Percentiles rank a stretch among this genome's conserved stretches.
Conservation (phyloP, 2,797 vertebrate species). For the Notolepis coatsorum region DNA sequence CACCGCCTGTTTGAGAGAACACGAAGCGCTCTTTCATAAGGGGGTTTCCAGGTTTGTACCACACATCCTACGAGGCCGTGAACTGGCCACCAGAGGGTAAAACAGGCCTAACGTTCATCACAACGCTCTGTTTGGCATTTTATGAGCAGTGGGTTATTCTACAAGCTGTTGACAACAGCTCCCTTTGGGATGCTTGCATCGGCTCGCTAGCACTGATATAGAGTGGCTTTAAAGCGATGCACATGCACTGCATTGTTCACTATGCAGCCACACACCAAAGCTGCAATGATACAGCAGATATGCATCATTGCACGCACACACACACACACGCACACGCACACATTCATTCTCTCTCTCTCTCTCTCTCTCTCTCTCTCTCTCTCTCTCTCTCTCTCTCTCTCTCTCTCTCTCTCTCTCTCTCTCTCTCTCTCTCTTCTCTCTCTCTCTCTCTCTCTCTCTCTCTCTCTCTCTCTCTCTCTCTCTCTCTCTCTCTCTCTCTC, state of each 20-base stretch:
- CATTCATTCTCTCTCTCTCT: slow-evolving; percentile 6
- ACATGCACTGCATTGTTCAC: slow-evolving; percentile 17
- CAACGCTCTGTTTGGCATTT: slow-evolving; percentile 14
- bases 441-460: no score
- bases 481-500: no score
- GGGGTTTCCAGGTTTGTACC: not conserved
- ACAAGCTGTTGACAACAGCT: slow-evolving; percentile 16
- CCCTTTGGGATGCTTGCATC: not conserved
- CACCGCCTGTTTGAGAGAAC: no score
- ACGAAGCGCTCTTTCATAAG: not conserved
- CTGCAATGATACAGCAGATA: not conserved
- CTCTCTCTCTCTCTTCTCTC: slow-evolving; percentile 25
- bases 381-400: slow-evolving; percentile 23
- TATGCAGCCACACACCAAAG: slow-evolving; percentile 3
- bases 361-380: slow-evolving; percentile 19
- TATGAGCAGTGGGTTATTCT: slow-evolving; percentile 23
- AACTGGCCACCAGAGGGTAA: not conserved
- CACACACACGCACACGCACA: not conserved
- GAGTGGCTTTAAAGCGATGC: slow-evolving; percentile 25
- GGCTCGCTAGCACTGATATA: slow-evolving; percentile 1
- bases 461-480: no score
- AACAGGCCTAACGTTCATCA: slow-evolving; percentile 3
- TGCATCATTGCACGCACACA: not conserved
- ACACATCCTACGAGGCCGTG: not conserved
- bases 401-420: slow-evolving; percentile 17